Evolutionary conservation across 2,888 invertebrate species (phyloP).

Genomic region (Epicampocera succincta): DNA sequence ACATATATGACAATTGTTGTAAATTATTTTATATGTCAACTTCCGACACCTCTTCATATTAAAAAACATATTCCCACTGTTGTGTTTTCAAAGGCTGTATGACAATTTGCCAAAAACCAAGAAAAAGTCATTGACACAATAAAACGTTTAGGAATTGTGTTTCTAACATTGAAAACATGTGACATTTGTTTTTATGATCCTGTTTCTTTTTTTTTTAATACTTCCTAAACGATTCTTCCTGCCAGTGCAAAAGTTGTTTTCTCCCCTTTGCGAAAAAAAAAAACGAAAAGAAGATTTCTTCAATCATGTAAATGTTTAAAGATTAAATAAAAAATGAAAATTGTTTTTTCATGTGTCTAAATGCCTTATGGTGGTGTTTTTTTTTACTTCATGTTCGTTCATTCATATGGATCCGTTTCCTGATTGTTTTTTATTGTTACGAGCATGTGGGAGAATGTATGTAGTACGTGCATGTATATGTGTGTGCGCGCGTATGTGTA

Average conservation of each 20-base stretch:
- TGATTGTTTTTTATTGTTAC: slow-evolving; percentile 37
- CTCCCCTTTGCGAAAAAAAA: background rate
- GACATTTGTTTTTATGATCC: slow-evolving; percentile 75
- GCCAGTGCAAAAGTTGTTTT: slow-evolving; percentile 19
- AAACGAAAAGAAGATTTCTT: slow-evolving; percentile 70
- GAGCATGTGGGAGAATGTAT: slow-evolving; percentile 22
- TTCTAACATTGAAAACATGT: slow-evolving; percentile 70
- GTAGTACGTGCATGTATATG: no score
- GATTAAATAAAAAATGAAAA: slow-evolving; percentile 60
- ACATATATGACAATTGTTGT: slow-evolving; percentile 59
- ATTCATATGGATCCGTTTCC: slow-evolving; percentile 9
- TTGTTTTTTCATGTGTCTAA: slow-evolving; percentile 66
- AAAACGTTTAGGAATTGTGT: slow-evolving; percentile 30
- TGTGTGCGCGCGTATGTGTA: background rate
- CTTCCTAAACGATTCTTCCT: slow-evolving; percentile 31
- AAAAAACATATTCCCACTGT: slow-evolving; percentile 12
- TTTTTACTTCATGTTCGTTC: slow-evolving; percentile 15
- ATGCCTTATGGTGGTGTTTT: slow-evolving; percentile 52
- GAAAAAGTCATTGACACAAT: slow-evolving; percentile 61
- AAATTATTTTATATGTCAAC: slow-evolving; percentile 66
- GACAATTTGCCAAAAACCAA: slow-evolving; percentile 57
- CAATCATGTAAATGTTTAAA: slow-evolving; percentile 64
- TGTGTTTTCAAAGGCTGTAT: slow-evolving; percentile 8
- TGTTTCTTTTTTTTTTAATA: slow-evolving; percentile 21
- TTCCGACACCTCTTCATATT: slow-evolving; percentile 53